These are phyloP conservation scores for Capromys pilorides DNA, from an alignment of 2,797 vertebrate genomes.

Conservation along the genomic window DNA sequence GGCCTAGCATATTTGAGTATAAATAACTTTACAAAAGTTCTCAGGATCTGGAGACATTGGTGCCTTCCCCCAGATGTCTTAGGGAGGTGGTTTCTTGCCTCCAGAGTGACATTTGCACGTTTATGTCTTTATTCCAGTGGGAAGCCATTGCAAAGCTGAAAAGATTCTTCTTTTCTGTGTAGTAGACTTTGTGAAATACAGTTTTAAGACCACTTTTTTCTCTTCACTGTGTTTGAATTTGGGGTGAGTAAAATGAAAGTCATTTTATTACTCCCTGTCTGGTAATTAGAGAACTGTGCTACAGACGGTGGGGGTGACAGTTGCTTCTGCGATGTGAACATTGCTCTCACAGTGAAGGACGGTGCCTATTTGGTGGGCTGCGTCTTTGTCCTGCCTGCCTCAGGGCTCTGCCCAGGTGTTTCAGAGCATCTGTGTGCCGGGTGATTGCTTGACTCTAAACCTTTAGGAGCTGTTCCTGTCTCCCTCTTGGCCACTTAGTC, in stretches of 20 bases:
- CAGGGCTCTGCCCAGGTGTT: background rate
- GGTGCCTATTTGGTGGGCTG: background rate
- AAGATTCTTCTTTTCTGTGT: conserved; percentile 47
- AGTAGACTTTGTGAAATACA: background rate
- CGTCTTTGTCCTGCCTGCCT: conserved; percentile 33
- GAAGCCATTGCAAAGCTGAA: background rate
- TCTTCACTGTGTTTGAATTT: conserved; percentile 36
- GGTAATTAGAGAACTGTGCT: conserved; percentile 5
- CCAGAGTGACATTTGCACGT: conserved; percentile 10
- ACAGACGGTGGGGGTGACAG: background rate
- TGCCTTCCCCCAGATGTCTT: background rate
- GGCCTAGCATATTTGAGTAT: conserved; percentile 31
- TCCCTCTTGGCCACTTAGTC: conserved; percentile 57
- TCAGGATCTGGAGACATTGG: background rate
- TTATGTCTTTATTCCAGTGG: conserved; percentile 26
- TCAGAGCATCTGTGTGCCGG: background rate
- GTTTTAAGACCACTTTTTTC: conserved; percentile 36
- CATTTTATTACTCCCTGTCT: background rate
- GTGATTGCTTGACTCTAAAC: background rate
- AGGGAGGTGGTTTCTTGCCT: background rate
- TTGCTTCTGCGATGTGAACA: background rate
- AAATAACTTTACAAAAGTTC: background rate
- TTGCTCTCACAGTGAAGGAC: conserved; percentile 25
- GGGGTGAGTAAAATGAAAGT: background rate
- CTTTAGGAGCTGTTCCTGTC: conserved; percentile 32